phyloP scores from a whole-genome alignment of 1,140 invertebrate genomes.

The Acromyrmex heyeri region DNA sequence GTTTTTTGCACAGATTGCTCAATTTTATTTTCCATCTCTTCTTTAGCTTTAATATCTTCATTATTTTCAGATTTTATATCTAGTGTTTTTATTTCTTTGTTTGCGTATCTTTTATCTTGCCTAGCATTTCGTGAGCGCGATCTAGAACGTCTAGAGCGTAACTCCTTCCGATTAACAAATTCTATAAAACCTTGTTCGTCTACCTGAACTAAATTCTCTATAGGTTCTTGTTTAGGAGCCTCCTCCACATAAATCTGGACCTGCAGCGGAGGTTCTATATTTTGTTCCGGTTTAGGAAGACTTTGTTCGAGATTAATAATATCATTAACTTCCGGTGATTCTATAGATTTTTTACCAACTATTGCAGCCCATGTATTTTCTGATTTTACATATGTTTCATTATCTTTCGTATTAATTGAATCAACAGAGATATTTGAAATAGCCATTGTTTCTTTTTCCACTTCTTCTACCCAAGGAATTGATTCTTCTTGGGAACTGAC shows the following conservation, averaged over 20 bases:
- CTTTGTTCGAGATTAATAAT: background rate
- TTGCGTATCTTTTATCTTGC: constrained; percentile 56
- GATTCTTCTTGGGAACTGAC: constrained; percentile 15
- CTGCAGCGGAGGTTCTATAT: constrained; percentile 76
- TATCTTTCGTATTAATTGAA: background rate
- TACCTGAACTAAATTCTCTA: constrained; percentile 81
- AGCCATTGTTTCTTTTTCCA: constrained; percentile 41
- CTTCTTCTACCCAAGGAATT: constrained; percentile 64
- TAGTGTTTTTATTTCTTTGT: constrained; percentile 43
- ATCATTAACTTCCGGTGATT: constrained; percentile 30
- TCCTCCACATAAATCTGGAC: constrained; percentile 86
- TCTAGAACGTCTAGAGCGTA: constrained; percentile 83
- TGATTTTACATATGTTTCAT: background rate
- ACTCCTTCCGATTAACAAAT: constrained; percentile 84
- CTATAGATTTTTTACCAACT: constrained; percentile 70
- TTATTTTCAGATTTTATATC: constrained; percentile 44
- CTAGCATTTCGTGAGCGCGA: constrained; percentile 82
- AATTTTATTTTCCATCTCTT: constrained; percentile 37
- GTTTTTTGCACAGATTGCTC: background rate
- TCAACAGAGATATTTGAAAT: background rate
- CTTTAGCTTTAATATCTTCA: constrained; percentile 58
- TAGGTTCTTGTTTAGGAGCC: constrained; percentile 73
- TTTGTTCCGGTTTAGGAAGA: constrained; percentile 33
- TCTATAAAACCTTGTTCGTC: constrained; percentile 87
- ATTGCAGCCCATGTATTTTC: constrained; percentile 77